phyloP scores from a whole-genome alignment of 2,797 vertebrate genomes.

The Choloepus didactylus region DNA sequence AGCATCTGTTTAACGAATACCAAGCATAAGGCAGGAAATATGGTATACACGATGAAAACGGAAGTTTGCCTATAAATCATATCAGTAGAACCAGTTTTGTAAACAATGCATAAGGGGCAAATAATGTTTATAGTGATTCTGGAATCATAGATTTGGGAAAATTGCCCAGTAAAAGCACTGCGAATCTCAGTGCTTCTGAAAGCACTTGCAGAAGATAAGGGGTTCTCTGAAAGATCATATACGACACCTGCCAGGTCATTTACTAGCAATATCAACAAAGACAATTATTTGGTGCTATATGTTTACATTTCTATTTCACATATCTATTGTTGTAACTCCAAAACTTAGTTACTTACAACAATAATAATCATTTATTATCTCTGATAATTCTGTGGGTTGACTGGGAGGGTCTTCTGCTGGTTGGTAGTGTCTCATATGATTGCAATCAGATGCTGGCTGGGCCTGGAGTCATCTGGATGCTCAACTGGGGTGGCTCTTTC shows the following conservation, averaged over 20 bases:
- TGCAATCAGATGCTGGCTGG: background rate
- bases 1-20: constrained; percentile 81
- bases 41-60: constrained; percentile 72
- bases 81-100: constrained; percentile 73
- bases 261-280: constrained; percentile 36
- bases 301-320: constrained; percentile 23
- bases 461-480: background rate
- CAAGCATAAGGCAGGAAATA: constrained; percentile 82
- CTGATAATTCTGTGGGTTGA: background rate
- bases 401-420: background rate
- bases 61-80: constrained; percentile 82
- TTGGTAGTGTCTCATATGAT: background rate
- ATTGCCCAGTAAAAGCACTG: constrained; percentile 59
- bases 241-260: background rate
- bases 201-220: constrained; percentile 17
- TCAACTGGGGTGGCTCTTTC: background rate
- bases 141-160: constrained; percentile 74
- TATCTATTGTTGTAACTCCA: background rate
- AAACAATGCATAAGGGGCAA: constrained; percentile 80
- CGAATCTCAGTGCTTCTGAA: constrained; percentile 48
- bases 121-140: constrained; percentile 80
- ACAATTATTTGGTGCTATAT: constrained; percentile 6
- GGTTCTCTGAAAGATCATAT: background rate
- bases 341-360: background rate
- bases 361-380: background rate